Base-by-base conservation (phyloP, 2,888 invertebrate genomes). In the Diaphora mendica region DNA sequence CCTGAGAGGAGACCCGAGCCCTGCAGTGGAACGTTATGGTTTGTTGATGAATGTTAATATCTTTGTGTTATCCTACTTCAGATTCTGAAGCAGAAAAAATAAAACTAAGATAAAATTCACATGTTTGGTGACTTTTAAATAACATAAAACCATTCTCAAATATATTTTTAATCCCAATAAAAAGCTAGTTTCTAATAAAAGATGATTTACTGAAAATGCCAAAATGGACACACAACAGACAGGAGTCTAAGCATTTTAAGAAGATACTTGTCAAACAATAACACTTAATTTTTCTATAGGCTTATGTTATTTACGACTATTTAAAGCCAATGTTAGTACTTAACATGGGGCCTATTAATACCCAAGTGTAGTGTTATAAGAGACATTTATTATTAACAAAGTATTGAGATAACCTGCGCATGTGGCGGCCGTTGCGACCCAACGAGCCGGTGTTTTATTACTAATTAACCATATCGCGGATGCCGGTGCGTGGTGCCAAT, bases 401-500 rank as follows among this genome's bases (percentile, higher is more conserved):
- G 83, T 85, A 80, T 64, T n/a, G 74, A 74, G 79, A 82, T 84
- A 83, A 80, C 79, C 82, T 83, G 35, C 79, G 75, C 78, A 70
- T 75, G 80, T 76, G 72, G 71, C 74, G 79, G 83, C 80, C 77
- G 80, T 76, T 78, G 44, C 72, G 82, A 81, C 84, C 84, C 76
- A 79, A 84, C 82, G 86, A 82, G 85, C 84, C 77, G 79, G 70
- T 80, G 84, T 85, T 88, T 88, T 87, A 88, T 89, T 89, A 87
- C 90, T 91, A 92, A 92, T 92, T 92, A 91, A 90, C 89, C 86
- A 87, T 92, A 92, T 91, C 89, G 81, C 83, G 85, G 84, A 89
- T 88, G 79, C 85, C 88, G 81, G 87, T 86, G 88, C 86, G 87
- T 76, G 80, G 83, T 77, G 91, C 84, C 91, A 89, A 89, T 87